Percentiles rank a stretch among this genome's conserved stretches.
These are phyloP conservation scores for Eunapius fragilis DNA, from an alignment of 37 sponge, comb jelly and placozoan species.

Conservation along the genomic window DNA sequence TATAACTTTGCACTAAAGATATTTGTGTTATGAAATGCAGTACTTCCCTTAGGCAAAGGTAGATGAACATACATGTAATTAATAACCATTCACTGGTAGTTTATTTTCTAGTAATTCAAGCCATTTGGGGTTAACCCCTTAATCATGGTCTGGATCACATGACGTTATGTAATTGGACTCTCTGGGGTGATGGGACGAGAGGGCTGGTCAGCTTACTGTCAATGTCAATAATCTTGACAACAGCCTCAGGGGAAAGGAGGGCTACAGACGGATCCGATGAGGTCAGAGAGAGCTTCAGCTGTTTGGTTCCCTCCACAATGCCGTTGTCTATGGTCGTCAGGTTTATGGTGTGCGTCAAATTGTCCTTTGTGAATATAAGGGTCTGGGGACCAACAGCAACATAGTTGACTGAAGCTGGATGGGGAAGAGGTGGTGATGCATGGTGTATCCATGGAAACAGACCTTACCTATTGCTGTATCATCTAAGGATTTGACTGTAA, in stretches of 20 bases:
- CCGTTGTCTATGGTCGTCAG: conserved; percentile 16
- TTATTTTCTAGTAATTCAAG: too few relatives aligned
- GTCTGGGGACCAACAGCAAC: background rate
- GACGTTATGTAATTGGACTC: too few relatives aligned
- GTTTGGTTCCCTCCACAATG: conserved; percentile 36
- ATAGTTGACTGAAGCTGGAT: background rate
- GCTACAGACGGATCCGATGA: background rate
- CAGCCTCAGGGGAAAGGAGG: background rate
- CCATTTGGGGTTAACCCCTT: too few relatives aligned
- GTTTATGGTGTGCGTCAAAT: background rate
- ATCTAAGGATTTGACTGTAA: background rate
- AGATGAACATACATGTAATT: too few relatives aligned
- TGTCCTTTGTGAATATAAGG: background rate
- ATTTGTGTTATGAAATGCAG: too few relatives aligned
- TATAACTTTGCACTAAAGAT: too few relatives aligned
- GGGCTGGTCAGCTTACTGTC: background rate
- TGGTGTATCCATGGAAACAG: background rate
- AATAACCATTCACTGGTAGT: too few relatives aligned
- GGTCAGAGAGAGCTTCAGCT: background rate
- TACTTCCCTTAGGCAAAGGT: too few relatives aligned
- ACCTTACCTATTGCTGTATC: conserved; percentile 12
- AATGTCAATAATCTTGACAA: background rate
- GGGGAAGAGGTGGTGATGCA: background rate
- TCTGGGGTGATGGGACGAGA: too few relatives aligned
- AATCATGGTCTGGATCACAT: too few relatives aligned